A percentile compares a stretch with the other conserved stretches of the same genome.
phyloP scores from a whole-genome alignment of 2,113 vertebrate genomes.

The Notarius quadriscutis region DNA sequence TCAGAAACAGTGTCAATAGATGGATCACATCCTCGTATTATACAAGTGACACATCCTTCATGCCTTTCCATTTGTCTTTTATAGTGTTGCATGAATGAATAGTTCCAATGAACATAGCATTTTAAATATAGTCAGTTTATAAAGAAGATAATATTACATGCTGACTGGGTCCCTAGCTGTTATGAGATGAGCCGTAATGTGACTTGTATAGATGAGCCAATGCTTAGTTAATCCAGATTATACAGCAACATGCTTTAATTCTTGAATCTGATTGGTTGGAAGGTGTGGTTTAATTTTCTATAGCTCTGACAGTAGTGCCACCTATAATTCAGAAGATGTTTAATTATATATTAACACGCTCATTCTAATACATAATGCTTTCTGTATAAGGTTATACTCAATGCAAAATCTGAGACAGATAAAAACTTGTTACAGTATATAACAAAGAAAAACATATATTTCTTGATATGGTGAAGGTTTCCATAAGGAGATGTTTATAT shows the following conservation, averaged over 20 bases:
- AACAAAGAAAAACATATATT: neutral
- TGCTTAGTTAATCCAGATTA: neutral
- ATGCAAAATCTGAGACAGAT: neutral
- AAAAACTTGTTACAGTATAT: neutral
- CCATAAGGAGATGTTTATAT: neutral
- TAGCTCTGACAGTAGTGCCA: neutral
- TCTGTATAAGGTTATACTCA: neutral
- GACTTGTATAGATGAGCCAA: neutral
- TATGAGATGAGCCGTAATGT: neutral
- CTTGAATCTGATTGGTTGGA: neutral
- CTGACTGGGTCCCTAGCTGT: neutral
- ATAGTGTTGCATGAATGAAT: conserved; percentile 63
- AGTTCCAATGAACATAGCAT: conserved; percentile 26
- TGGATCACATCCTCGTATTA: conserved; percentile 63
- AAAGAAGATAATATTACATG: neutral
- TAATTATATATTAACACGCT: neutral
- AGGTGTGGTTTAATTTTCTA: neutral
- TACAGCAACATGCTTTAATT: neutral
- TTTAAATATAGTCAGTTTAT: neutral
- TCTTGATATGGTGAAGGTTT: neutral
- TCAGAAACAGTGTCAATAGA: conserved; percentile 62
- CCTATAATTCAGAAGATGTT: neutral
- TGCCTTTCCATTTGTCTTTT: conserved; percentile 66
- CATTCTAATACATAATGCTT: neutral
- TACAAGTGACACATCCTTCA: conserved; percentile 61